Evolutionary conservation across 2,797 vertebrate genomes (phyloP).

Genomic region (Phoebastria nigripes): DNA sequence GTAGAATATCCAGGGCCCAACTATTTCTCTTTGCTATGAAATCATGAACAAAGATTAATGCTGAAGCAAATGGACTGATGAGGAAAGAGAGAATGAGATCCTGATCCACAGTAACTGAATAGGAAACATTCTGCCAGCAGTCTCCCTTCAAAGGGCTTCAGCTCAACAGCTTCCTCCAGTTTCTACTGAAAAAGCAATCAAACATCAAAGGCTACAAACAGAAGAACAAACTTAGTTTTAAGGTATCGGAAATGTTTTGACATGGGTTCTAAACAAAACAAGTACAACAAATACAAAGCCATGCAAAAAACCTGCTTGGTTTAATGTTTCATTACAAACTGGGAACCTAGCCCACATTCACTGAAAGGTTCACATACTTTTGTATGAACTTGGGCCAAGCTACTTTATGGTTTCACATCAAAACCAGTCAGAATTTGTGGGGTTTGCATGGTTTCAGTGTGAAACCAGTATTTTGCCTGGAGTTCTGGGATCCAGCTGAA

Average conservation of each 20-base stretch:
- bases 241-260: neutral
- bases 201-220: neutral
- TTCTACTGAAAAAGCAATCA: neutral
- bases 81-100: neutral
- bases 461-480: slow-evolving; percentile 8
- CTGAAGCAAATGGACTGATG: neutral
- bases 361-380: neutral
- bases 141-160: neutral
- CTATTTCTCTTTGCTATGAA: neutral
- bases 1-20: neutral
- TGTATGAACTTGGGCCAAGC: neutral
- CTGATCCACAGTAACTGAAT: neutral
- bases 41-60: neutral
- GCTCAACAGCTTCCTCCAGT: neutral
- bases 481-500: neutral
- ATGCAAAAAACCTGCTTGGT: neutral
- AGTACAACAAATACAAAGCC: neutral
- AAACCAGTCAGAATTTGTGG: neutral
- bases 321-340: slow-evolving; percentile 1
- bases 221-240: neutral
- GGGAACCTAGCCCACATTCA: neutral
- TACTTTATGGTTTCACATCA: slow-evolving; percentile 3
- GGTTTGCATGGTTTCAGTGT: neutral
- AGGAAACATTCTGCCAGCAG: neutral
- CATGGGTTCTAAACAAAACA: neutral